Evolutionary conservation across 1,140 invertebrate species (phyloP).

Genomic region (Platyscapa corneri): DNA sequence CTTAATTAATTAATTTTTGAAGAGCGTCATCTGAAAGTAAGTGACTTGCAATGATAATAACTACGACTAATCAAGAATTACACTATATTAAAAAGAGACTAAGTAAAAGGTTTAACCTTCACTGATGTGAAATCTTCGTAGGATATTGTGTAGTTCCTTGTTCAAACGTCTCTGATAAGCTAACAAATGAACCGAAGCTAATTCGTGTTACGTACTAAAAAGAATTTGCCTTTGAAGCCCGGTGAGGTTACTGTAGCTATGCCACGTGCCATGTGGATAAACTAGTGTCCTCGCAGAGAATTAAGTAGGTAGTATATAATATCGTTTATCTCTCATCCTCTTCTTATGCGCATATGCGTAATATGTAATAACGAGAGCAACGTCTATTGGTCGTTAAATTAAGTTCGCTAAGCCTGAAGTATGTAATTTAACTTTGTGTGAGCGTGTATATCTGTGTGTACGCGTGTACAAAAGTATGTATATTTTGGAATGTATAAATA

Average conservation of each 20-base stretch:
- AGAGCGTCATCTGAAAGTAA: not conserved
- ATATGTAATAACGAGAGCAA: not conserved
- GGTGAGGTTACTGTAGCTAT: not conserved
- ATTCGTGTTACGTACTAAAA: not conserved
- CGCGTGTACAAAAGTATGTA: not conserved
- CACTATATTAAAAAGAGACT: not conserved
- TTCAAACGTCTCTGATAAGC: not conserved
- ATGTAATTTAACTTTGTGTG: not conserved
- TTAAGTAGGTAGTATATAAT: not conserved
- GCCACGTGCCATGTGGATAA: not conserved
- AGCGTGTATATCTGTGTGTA: not conserved
- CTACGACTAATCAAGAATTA: not conserved
- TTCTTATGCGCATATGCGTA: not conserved
- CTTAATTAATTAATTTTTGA: not conserved
- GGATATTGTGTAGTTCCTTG: not conserved
- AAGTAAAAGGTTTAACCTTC: too few species aligned
- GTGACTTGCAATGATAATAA: not conserved
- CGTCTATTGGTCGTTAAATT: constrained; percentile 7
- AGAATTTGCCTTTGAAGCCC: not conserved
- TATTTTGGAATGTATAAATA: not conserved
- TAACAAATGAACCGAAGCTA: not conserved
- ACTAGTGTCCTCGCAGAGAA: not conserved
- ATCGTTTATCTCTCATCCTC: not conserved
- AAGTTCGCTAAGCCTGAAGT: constrained; percentile 1
- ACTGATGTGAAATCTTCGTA: too few species aligned